Base-by-base conservation (phyloP, 2,888 invertebrate species). In the Escarpia spicata region DNA sequence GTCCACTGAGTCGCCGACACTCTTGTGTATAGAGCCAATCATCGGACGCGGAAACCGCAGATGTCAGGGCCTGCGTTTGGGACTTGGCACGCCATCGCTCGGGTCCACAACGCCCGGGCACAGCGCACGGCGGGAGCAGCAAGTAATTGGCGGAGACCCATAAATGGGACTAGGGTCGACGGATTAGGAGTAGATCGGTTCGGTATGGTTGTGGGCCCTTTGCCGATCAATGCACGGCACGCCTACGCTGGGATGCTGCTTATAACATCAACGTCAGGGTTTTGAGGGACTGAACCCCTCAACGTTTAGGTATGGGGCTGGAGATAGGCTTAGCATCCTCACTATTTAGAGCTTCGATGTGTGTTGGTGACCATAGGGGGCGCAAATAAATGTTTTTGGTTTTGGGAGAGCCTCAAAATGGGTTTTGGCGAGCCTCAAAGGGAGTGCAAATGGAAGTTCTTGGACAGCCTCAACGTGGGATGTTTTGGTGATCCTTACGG, bases 91-190 rank as follows among this genome's bases (percentile, higher is more conserved):
- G 75, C 75, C 75, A 75, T 19, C 26, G 19, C 26, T 6, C 6
- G 75, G 75, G 19, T 6, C 26, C 75, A 75, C 4, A 75, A 26
- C 75, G 75, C 75, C 75, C 75, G 75, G 75, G 75, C 75, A 75
- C 26, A 26, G 75, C 26, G 75, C 75, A 26, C 75, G 75, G 75
- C 26, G 26, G 75, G 75, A 19, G 75, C 75, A 75, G 19, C 26
- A 75, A 75, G 75, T 75, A 75, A 75, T 75, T 75, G 75, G 75
- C 75, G 75, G 4, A 75, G 75, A n/a, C 75, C 75, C 75, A 75
- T 26, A 75, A 19, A n/a, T 26, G 19, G 75, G 75, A 75, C 75
- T 2, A 26, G n/a, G 75, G 19, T 75, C 26, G 19, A 19, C 0
- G n/a, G 75, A 75, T 75, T 75, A 75, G 19, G 19, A n/a, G 19